Evolutionary conservation across 2,797 vertebrate species (phyloP), one percentile per base, ranked within the genome.

Genomic region (Phylloscopus collybita): DNA sequence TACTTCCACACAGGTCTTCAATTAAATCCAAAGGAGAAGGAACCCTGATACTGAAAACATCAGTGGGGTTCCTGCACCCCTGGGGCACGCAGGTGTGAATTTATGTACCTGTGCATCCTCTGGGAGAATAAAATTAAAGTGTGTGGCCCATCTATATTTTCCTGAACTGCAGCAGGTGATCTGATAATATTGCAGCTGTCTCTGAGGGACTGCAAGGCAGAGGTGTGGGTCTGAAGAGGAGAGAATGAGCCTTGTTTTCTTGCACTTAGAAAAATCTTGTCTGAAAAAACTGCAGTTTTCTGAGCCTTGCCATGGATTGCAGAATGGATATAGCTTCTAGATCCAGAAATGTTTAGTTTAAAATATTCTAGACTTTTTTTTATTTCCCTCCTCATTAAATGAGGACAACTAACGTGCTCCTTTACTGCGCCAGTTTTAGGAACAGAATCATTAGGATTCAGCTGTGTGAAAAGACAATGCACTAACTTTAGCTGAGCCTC

Each of bases 401-500:
- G 45, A 62, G 71, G 50, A 70, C 62, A 84, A 61, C 78, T 81
- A 87, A 90, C 13, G 15, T 76, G 19, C 86, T 84, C 49, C 54
- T 92, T 93, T 73, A 65, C 54, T 36, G 49, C 60, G 59, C 34
- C 69, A 16, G 81, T 86, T 88, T 90, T 74, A 94, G 78, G 64
- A 90, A 70, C 67, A 65, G 7, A 13, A 69, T 92, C 57, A 83
- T 93, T 95, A 95, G 82, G 82, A 64, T 88, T 82, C 64, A 88
- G 76, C 92, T 95, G 80, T 69, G 62, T 75, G 47, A 70, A 91
- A 74, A 95, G 62, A 69, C 89, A 95, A 72, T 21, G 57, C 40
- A 76, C 80, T 86, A 95, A 88, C 75, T 90, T 92, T 86, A 92
- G 57, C 80, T 86, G 88, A 90, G 80, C 53, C 62, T 57, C 83